These are phyloP conservation scores for Paralichthys olivaceus DNA, from an alignment of 2,113 vertebrate species.

Conservation along the genomic window DNA sequence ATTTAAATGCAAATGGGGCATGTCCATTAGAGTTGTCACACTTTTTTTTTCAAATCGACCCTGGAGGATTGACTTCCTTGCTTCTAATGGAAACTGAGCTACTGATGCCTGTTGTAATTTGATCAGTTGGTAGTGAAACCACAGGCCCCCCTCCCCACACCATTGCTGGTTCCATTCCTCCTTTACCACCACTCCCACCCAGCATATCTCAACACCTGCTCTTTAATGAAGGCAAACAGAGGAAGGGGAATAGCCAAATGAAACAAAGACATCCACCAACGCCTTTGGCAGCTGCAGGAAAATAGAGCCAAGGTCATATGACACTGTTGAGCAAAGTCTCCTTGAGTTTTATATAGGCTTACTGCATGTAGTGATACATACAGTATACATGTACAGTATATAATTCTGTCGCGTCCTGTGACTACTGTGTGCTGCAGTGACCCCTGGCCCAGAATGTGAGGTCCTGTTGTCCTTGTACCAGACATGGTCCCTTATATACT, in stretches of 20 bases:
- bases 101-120: conserved; percentile 75
- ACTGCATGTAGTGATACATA: conserved; percentile 40
- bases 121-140: conserved; percentile 75
- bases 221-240: conserved; percentile 75
- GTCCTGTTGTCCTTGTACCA: conserved; percentile 28
- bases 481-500: conserved; percentile 1
- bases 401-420: neutral
- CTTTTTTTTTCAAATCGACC: conserved; percentile 48
- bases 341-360: conserved; percentile 55
- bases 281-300: conserved; percentile 67
- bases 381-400: conserved; percentile 30
- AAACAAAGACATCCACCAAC: conserved; percentile 66
- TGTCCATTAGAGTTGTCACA: conserved; percentile 66
- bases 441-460: conserved; percentile 40
- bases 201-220: conserved; percentile 81
- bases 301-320: conserved; percentile 56
- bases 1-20: conserved; percentile 68
- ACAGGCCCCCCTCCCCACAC: conserved; percentile 53
- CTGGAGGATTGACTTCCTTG: conserved; percentile 62
- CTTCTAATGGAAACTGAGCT: conserved; percentile 70
- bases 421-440: conserved; percentile 30
- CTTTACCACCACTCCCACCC: conserved; percentile 67
- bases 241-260: conserved; percentile 56
- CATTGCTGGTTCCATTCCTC: conserved; percentile 43
- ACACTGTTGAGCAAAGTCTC: conserved; percentile 52